Conservation (phyloP, 2,888 invertebrate species). For the Protula sp. region DNA sequence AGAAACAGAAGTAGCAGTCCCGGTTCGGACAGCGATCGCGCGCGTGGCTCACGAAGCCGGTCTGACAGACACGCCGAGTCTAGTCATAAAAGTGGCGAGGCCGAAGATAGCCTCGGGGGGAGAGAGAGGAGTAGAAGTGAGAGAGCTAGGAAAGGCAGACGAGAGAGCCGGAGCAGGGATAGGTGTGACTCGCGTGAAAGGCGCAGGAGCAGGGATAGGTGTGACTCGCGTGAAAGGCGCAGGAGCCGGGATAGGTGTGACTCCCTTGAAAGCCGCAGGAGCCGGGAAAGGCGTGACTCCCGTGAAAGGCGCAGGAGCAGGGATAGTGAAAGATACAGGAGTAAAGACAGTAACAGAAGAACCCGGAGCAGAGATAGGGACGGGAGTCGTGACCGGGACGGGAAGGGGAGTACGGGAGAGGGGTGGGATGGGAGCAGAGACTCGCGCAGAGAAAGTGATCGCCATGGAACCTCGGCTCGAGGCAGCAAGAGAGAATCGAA, state of each 20-base stretch:
- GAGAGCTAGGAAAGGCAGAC: neutral
- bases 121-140: neutral
- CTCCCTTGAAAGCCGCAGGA: neutral
- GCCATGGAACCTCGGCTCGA: too few species aligned
- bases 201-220: neutral
- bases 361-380: neutral
- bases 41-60: too few species aligned
- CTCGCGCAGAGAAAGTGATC: too few species aligned
- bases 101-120: too few species aligned
- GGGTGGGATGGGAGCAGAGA: neutral
- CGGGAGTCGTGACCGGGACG: neutral
- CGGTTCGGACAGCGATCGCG: too few species aligned
- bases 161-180: neutral
- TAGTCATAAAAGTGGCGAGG: too few species aligned
- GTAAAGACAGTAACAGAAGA: too few species aligned
- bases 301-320: neutral
- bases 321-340: neutral
- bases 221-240: neutral
- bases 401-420: slow-evolving; percentile 1
- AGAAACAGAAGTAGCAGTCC: too few species aligned
- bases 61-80: too few species aligned
- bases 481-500: too few species aligned
- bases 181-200: neutral
- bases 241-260: neutral
- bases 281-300: neutral